A percentile compares a stretch with the other conserved stretches of the same genome.
These are phyloP conservation scores for Tragelaphus eurycerus DNA, from an alignment of 2,797 vertebrate species.

Conservation along the genomic window DNA sequence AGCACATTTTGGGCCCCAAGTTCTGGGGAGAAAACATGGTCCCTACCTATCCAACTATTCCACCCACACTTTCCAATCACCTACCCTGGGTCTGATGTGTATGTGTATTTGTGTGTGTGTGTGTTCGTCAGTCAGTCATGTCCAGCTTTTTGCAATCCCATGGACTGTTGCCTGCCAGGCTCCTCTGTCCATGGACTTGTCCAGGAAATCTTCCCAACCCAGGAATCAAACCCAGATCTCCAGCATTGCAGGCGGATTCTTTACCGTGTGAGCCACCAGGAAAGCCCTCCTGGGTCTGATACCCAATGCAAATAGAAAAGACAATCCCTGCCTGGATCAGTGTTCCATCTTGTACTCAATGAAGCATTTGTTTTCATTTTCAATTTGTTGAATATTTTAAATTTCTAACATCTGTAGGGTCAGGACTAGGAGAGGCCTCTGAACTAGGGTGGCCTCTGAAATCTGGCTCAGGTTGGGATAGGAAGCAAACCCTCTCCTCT, in stretches of 20 bases:
- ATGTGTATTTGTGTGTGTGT: not conserved
- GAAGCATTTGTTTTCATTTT: not conserved
- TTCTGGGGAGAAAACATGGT: not conserved
- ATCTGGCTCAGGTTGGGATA: not conserved
- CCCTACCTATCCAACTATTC: not conserved
- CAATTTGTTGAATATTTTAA: not conserved
- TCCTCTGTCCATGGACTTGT: not conserved
- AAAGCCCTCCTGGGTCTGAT: not conserved
- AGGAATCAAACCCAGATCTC: not conserved
- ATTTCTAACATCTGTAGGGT: not conserved
- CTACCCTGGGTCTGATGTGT: not conserved
- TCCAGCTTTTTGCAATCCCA: not conserved
- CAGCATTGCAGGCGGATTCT: not conserved
- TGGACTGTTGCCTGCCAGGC: not conserved
- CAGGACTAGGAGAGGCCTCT: not conserved
- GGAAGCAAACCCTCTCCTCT: not conserved
- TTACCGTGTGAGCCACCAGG: not conserved
- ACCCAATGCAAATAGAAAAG: not conserved
- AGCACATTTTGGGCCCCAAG: not conserved
- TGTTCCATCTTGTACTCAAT: not conserved
- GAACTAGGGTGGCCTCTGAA: not conserved
- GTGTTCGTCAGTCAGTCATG: not conserved
- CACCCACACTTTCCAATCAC: not conserved
- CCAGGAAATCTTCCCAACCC: not conserved
- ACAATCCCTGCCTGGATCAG: accelerated